Evolutionary conservation across 1,140 invertebrate species (phyloP), one percentile per base, ranked within the genome.

Genomic region (Tachypleus tridentatus): DNA sequence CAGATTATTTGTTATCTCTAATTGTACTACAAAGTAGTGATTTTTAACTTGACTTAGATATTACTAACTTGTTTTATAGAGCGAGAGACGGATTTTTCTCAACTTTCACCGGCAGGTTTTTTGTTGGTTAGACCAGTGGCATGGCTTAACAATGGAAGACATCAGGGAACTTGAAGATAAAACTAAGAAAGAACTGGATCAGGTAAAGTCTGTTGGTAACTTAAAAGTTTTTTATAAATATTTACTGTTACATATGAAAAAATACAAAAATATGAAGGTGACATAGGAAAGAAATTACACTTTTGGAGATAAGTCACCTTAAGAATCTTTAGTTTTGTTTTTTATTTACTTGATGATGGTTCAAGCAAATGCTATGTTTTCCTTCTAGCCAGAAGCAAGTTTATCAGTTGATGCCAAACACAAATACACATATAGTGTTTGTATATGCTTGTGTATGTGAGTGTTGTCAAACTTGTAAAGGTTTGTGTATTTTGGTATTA

Each of bases 101-200:
- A 97, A 94, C 80, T 97, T 97, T 80, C 93, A 97, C 78, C 90
- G 96, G 70, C 93, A 99, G 87, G 89, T 99, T 62, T n/a, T n/a
- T 77, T 96, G 93, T 80, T 96, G 91, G 84, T 91, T 93, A 77
- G 93, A 97, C 80, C 83, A 87, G 76, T 97, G 93, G 93, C 83
- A 91, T 78, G 93, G 91, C 68, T 82, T 97, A 76, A 95, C 91
- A 64, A 93, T 97, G 90, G 88, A 87, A 59, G 93, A 97, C 76
- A 97, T 97, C 75, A 84, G 93, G 73, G 86, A 86, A 60, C 85
- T 96, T 70, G 93, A 97, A 78, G 91, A 94, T 64, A 85, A 87
- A 77, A 93, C 92, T 64, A 92, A 92, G 77, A 86, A 88, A 73
- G 91, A 95, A 77, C 80, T 97, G 69, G 91, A 96, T 66, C 71